These are phyloP conservation scores for Mnemiopsis leidyi DNA, from an alignment of 37 sponge, comb jelly and placozoan genomes.

Conservation along the genomic window DNA sequence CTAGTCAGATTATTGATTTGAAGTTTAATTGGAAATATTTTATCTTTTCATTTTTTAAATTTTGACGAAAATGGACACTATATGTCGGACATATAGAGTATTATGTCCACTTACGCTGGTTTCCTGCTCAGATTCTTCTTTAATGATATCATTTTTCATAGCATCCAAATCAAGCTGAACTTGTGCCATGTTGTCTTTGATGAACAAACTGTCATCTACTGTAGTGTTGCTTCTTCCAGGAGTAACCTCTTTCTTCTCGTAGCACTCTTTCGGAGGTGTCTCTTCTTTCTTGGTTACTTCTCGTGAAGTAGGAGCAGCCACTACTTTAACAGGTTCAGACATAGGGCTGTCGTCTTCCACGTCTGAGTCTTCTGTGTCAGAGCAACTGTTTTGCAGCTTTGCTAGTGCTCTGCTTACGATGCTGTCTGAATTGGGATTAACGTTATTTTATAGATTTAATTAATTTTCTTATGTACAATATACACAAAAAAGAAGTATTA, in stretches of 20 bases:
- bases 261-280: neutral
- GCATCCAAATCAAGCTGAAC: neutral
- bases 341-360: neutral
- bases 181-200: constrained; percentile 6
- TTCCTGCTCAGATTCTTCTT: neutral
- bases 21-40: too few relatives aligned
- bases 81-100: too few relatives aligned
- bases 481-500: neutral
- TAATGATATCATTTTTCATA: neutral
- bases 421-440: constrained; percentile 26
- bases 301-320: neutral
- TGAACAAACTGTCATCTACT: constrained; percentile 25
- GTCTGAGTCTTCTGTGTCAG: neutral
- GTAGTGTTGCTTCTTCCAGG: neutral
- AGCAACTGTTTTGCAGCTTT: neutral
- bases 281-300: neutral
- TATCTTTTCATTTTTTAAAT: too few relatives aligned
- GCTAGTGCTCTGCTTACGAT: neutral
- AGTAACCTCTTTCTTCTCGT: neutral
- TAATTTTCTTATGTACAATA: neutral
- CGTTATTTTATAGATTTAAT: too few relatives aligned
- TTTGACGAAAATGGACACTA: too few relatives aligned
- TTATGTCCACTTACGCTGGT: neutral
- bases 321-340: neutral
- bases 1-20: too few relatives aligned